These are phyloP conservation scores for Peromyscus maniculatus DNA, from an alignment of 2,113 vertebrate species.

Conservation along the genomic window DNA sequence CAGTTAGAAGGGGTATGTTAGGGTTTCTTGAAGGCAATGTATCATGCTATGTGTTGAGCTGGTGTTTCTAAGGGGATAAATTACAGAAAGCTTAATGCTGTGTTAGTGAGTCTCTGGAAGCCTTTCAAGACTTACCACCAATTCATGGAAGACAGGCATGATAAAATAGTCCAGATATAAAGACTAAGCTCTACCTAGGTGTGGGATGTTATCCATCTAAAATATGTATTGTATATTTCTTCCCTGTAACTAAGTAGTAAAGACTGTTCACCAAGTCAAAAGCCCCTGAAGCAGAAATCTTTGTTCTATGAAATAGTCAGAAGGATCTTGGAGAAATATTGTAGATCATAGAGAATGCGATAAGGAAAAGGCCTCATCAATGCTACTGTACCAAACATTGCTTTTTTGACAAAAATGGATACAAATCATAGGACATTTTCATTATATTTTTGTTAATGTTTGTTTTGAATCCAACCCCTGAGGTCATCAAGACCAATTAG, in stretches of 20 bases:
- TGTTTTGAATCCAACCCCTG: too few species aligned
- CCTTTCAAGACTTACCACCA: too few species aligned
- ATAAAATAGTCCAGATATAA: neutral
- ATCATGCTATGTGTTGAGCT: neutral
- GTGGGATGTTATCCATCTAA: neutral
- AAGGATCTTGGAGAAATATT: neutral
- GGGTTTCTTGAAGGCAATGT: neutral
- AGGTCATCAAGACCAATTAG: neutral
- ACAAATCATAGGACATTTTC: too few species aligned
- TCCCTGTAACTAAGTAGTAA: neutral
- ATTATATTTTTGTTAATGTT: neutral
- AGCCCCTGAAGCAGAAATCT: neutral
- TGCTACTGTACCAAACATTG: too few species aligned
- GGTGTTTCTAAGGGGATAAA: neutral
- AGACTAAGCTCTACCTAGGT: neutral
- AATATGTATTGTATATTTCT: neutral
- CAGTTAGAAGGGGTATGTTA: neutral
- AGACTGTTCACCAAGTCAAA: neutral
- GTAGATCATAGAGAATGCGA: too few species aligned
- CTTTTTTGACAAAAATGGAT: too few species aligned
- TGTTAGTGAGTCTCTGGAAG: neutral
- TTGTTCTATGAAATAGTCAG: neutral
- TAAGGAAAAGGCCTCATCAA: too few species aligned
- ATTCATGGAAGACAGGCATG: neutral
- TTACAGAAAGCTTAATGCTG: neutral